Conservation (phyloP, 2,113 vertebrate species). For the Entomyzon cyanotis region DNA sequence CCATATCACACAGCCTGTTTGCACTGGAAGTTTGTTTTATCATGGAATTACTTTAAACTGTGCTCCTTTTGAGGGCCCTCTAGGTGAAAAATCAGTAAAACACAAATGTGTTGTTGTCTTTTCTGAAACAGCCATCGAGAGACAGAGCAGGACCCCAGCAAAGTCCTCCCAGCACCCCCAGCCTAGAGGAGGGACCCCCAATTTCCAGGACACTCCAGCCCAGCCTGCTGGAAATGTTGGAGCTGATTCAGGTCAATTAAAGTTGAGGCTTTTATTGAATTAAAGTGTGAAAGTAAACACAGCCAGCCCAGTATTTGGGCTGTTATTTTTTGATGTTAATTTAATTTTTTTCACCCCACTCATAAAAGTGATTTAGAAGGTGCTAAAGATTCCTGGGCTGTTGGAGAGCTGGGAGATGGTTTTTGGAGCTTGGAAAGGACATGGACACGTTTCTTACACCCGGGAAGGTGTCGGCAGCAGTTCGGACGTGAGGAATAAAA, state of each 20-base stretch:
- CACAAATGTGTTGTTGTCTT: not conserved
- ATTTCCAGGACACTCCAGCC: not conserved
- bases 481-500: not conserved
- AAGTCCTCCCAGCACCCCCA: not conserved
- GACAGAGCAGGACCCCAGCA: not conserved
- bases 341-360: not conserved
- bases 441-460: not conserved
- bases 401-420: not conserved
- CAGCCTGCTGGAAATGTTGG: not conserved
- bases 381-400: not conserved
- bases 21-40: not conserved
- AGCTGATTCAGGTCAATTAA: not conserved
- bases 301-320: not conserved
- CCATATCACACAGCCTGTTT: fast-evolving
- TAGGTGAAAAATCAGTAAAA: not conserved
- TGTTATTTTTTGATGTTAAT: not conserved
- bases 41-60: not conserved
- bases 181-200: fast-evolving
- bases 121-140: fast-evolving
- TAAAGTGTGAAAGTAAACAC: constrained; percentile 11
- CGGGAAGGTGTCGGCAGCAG: not conserved
- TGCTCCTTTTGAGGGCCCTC: not conserved
- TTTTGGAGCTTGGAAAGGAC: not conserved
- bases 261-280: constrained; percentile 14
- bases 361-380: constrained; percentile 16